Base-by-base conservation (phyloP, 2,113 vertebrate genomes). In the Rostratula benghalensis region DNA sequence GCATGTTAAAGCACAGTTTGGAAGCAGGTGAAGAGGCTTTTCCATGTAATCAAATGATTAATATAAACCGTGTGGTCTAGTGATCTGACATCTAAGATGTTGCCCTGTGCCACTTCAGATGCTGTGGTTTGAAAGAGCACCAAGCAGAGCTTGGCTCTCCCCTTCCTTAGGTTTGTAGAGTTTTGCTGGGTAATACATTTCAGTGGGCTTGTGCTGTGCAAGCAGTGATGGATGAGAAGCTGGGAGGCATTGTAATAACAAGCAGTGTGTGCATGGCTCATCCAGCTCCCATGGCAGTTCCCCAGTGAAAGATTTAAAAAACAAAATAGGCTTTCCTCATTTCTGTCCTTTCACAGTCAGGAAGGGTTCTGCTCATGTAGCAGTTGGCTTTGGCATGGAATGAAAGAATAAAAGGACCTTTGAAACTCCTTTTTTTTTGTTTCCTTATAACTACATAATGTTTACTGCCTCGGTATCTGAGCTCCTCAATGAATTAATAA, bases 81-180 rank as follows among this genome's bases (percentile, higher is more conserved):
- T 33, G 74, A 84, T 45, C 63, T 76, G 74, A 61, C 87, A 51
- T 25, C 51, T 39, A 45, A 60, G 83, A 76, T 41, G 79, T 21
- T 91, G 50, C 63, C 63, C 63, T 39, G 50, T 80, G 87, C 83
- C 83, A 76, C 68, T 76, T 50, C 15, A 91, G 83, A 88, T 50
- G 57, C 79, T 91, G 91, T 60, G 87, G 83, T 88, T 84, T 91
- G 94, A 88, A 60, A 45, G 35, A 67, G 53, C 68, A 84, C 63
- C 83, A 81, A 76, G 68, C 10, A 13, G 63, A 76, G 83, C 68
- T 71, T 3, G 1, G 45, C 41, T 75, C 61, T 48, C 57, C 51
- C 51, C n/a, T 54, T 64, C 39, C 45, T 50, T 4, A 13, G 12
- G 43, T 76, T 76, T 39, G 61, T 33, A 59, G 63, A 24, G 27